phyloP scores from a whole-genome alignment of 2,797 vertebrate species.

The Clamator glandarius region DNA sequence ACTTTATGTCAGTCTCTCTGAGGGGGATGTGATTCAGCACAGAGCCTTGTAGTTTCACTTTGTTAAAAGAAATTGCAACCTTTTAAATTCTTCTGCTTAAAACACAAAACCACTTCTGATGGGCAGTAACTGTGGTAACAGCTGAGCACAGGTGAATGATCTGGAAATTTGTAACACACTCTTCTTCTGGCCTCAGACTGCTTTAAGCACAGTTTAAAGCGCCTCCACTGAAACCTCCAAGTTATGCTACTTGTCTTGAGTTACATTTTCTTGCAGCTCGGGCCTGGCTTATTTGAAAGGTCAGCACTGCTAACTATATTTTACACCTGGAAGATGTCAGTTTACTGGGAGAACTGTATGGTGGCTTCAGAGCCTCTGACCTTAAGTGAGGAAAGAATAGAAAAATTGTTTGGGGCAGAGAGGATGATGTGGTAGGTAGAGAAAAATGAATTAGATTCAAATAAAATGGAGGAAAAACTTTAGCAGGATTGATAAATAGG shows the following conservation, averaged over 20 bases:
- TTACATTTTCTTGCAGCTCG: background rate
- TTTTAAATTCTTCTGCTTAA: background rate
- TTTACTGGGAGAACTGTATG: background rate
- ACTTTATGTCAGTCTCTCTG: accelerated
- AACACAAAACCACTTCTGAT: background rate
- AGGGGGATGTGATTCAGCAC: background rate
- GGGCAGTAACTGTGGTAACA: background rate
- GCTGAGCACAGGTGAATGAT: background rate
- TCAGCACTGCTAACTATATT: background rate
- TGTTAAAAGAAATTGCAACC: background rate
- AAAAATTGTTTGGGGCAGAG: background rate
- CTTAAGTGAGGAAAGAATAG: background rate
- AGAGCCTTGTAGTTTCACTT: background rate
- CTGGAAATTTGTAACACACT: background rate
- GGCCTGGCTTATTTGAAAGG: background rate
- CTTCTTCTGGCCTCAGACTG: background rate
- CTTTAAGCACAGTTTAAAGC: background rate
- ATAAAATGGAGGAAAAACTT: background rate
- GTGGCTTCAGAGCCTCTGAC: background rate
- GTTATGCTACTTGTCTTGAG: background rate
- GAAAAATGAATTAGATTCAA: accelerated
- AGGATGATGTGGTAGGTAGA: background rate
- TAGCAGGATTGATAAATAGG: background rate
- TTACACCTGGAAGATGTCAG: background rate
- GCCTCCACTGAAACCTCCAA: background rate